Conservation (phyloP, 1,140 invertebrate genomes). For the Drosophila kurseongensis region DNA sequence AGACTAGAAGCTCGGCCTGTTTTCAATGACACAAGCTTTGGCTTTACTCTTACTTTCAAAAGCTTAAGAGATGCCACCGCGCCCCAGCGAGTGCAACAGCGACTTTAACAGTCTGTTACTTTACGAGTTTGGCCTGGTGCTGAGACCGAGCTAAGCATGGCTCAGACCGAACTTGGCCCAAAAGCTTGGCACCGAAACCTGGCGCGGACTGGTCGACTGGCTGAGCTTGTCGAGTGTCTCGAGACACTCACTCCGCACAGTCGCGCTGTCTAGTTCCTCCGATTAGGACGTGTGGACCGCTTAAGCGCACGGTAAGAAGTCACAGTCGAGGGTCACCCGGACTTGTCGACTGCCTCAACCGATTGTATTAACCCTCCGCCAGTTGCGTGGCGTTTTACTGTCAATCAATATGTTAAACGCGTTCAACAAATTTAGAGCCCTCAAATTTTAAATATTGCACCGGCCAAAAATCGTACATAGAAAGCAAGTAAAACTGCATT, state of each 20-base stretch:
- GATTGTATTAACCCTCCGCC: neutral
- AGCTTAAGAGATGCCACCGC: constrained; percentile 62
- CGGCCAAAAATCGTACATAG: constrained; percentile 50
- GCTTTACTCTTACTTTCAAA: constrained; percentile 77
- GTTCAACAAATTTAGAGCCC: constrained; percentile 2
- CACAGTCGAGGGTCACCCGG: constrained; percentile 10
- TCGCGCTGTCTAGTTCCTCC: constrained; percentile 67
- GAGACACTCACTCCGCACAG: constrained; percentile 63
- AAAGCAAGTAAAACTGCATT: constrained; percentile 71
- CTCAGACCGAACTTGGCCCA: constrained; percentile 30
- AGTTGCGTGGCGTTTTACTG: neutral
- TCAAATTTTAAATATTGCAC: constrained; percentile 36
- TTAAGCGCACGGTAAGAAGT: constrained; percentile 70
- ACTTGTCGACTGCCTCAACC: neutral
- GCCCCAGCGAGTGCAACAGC: neutral
- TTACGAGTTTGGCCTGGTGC: constrained; percentile 15
- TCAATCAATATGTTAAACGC: neutral
- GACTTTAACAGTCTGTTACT: constrained; percentile 35
- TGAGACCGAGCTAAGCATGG: constrained; percentile 13
- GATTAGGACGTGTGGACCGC: constrained; percentile 70
- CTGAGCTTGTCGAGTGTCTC: constrained; percentile 38
- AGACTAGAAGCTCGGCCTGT: constrained; percentile 15
- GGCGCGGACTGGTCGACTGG: constrained; percentile 8
- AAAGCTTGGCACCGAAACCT: constrained; percentile 31
- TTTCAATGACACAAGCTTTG: constrained; percentile 26